These are phyloP conservation scores for Rhabdornis inornatus DNA, from an alignment of 2,113 vertebrate genomes.

Conservation along the genomic window DNA sequence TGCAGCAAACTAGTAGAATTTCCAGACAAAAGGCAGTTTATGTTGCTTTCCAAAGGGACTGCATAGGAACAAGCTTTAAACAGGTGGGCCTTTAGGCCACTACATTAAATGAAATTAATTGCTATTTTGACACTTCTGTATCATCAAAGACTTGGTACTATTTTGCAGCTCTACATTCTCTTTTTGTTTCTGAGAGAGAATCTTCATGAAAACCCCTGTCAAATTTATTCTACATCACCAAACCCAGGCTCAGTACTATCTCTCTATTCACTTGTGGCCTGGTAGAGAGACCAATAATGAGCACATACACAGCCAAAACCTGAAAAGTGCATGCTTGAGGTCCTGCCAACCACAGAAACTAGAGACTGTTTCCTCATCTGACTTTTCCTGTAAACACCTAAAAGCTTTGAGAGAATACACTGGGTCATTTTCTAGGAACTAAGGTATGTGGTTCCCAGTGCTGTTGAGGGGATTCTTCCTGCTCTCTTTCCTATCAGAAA, in stretches of 20 bases:
- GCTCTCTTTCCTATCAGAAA: not conserved
- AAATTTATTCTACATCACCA: not conserved
- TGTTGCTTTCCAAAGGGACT: not conserved
- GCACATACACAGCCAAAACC: not conserved
- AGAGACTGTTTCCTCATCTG: not conserved
- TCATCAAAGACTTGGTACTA: not conserved
- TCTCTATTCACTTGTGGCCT: not conserved
- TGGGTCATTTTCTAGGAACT: not conserved
- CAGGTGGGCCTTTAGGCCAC: not conserved
- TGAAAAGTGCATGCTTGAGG: not conserved
- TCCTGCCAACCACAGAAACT: not conserved
- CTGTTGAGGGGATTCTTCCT: not conserved
- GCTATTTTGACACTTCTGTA: not conserved
- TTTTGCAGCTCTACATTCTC: not conserved
- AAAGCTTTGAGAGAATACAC: not conserved
- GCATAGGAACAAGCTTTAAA: not conserved
- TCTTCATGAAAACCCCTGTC: not conserved
- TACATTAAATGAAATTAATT: not conserved
- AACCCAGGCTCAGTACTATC: not conserved
- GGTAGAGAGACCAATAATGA: not conserved
- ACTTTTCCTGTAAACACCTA: not conserved
- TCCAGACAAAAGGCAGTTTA: not conserved
- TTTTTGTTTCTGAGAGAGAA: not conserved
- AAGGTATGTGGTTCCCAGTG: not conserved
- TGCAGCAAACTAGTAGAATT: not conserved